These are phyloP conservation scores for Dromius quadrimaculatus DNA, from an alignment of 2,888 invertebrate species.

Conservation along the genomic window DNA sequence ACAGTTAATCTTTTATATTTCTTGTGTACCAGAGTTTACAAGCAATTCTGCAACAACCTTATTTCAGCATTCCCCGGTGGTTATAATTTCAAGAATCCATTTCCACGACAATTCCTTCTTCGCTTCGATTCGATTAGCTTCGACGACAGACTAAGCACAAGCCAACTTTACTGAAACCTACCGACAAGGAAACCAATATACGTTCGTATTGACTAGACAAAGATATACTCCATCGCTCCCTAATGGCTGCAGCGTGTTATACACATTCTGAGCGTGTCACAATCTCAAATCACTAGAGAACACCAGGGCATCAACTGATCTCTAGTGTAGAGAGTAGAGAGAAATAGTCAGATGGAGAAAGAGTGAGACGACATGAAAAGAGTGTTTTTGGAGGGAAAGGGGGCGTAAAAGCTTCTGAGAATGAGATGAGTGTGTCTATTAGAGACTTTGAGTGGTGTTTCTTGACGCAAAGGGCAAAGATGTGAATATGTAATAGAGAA, in stretches of 20 bases:
- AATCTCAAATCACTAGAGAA: conserved; percentile 48
- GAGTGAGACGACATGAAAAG: too few relatives aligned
- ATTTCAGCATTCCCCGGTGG: too few relatives aligned
- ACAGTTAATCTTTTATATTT: too few relatives aligned
- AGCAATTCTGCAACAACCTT: too few relatives aligned
- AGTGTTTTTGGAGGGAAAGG: background rate
- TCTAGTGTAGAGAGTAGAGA: too few relatives aligned
- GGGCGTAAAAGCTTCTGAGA: background rate
- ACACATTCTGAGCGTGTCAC: conserved; percentile 53
- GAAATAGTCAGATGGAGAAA: too few relatives aligned
- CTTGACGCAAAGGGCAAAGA: too few relatives aligned
- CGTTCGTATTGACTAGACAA: background rate
- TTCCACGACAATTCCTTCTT: too few relatives aligned
- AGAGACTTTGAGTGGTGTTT: background rate
- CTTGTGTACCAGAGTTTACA: too few relatives aligned
- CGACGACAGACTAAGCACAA: conserved; percentile 42
- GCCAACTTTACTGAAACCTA: background rate
- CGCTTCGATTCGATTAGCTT: conserved; percentile 50
- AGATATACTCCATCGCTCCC: conserved; percentile 2
- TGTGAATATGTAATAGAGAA: too few relatives aligned
- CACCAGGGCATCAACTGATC: conserved; percentile 32
- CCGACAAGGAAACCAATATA: background rate
- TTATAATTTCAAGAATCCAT: too few relatives aligned
- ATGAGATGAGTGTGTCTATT: conserved; percentile 10
- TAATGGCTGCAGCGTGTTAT: conserved; percentile 50